A percentile compares a stretch with the other conserved stretches of the same genome.
Evolutionary conservation across 2,888 invertebrate genomes (phyloP).

Genomic region (Lepeophtheirus nordmannii): DNA sequence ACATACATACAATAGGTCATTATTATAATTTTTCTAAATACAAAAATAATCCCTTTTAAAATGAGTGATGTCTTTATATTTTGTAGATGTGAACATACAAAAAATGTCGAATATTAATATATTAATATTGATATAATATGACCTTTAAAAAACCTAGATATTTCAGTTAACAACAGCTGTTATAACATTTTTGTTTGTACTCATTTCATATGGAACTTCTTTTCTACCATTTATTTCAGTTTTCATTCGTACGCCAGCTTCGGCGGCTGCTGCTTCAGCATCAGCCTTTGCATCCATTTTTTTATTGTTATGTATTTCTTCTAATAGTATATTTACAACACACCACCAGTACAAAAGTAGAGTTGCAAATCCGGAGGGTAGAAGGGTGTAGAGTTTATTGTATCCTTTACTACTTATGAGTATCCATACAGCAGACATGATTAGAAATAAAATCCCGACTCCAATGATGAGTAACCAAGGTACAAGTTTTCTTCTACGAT

Average conservation of each 20-base stretch:
- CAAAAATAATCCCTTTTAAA: too few species aligned
- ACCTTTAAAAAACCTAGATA: too few species aligned
- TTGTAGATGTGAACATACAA: too few species aligned
- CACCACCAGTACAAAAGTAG: conserved; percentile 1
- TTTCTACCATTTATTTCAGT: too few species aligned
- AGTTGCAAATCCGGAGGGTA: neutral
- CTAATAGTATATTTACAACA: neutral
- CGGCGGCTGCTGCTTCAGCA: neutral
- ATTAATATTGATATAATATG: too few species aligned
- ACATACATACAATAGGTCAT: too few species aligned
- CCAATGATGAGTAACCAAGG: conserved; percentile 3
- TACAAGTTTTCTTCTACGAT: neutral
- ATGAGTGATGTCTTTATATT: too few species aligned
- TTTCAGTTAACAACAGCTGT: too few species aligned
- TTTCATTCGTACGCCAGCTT: neutral
- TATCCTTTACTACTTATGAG: neutral
- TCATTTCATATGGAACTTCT: too few species aligned
- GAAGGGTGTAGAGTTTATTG: neutral
- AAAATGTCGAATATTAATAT: too few species aligned
- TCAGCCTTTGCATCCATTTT: neutral
- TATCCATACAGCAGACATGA: conserved; percentile 8
- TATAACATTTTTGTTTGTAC: too few species aligned
- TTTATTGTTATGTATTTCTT: conserved; percentile 8
- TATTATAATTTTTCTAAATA: too few species aligned
- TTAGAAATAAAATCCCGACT: neutral